Percentiles rank a stretch among this genome's conserved stretches.
Conservation (phyloP, 2,888 invertebrate species). For the Megaustenia siamemsis region DNA sequence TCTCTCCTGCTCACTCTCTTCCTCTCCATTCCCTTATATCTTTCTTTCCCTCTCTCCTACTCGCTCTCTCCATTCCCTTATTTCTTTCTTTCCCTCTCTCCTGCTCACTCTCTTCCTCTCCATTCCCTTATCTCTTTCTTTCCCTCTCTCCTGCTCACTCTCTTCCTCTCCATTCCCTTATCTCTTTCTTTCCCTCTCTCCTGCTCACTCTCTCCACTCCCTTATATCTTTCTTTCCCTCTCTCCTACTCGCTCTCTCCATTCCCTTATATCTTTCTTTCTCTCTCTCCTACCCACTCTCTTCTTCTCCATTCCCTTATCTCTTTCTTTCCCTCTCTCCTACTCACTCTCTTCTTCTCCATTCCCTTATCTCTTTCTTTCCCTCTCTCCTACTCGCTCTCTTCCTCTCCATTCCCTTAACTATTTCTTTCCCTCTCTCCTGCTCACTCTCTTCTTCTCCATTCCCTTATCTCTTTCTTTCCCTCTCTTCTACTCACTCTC, state of each 20-base stretch:
- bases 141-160: not conserved
- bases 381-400: not conserved
- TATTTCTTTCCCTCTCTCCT: not conserved
- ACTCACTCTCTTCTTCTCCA: no score
- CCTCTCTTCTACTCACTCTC: not conserved
- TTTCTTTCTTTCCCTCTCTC: not conserved
- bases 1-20: not conserved
- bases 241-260: not conserved
- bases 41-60: conserved; percentile 17
- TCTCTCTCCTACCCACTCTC: no score
- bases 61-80: conserved; percentile 9
- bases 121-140: not conserved
- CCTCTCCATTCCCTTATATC: not conserved
- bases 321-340: no score
- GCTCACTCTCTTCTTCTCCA: not conserved
- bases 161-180: not conserved
- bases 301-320: no score
- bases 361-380: no score
- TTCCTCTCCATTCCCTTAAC: not conserved
- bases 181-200: not conserved
- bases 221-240: no score
- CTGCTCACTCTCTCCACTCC: not conserved
- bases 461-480: not conserved
- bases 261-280: no score
- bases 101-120: not conserved